Base-by-base conservation (phyloP, 2,888 invertebrate genomes). In the Amorpha juglandis region DNA sequence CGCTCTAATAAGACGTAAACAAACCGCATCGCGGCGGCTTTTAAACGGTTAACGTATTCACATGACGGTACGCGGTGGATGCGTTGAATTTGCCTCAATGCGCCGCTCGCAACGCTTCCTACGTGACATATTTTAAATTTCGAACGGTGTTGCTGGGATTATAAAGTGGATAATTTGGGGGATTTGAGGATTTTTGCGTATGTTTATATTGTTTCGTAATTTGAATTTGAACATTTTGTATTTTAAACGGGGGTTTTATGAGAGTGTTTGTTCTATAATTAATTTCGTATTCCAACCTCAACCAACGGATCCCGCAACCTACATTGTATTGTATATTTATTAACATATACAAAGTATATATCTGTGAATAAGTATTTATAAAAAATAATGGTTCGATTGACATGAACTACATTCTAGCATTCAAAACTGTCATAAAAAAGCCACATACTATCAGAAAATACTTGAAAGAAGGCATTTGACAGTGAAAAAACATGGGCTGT, bases 91-190 rank as follows among this genome's bases (percentile, higher is more conserved):
- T 75, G 73, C 74, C 71, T 77, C 71, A 73, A 74, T 71, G 73
- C 73, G 75, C 72, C 71, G 70, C 71, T 70, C 71, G 68, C 70
- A 72, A 58, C 64, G 64, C 58, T 71, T 71, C 72, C 68, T 69
- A 78, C 77, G 77, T 78, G 77, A 75, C 74, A 74, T 73, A 72
- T 77, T 77, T 77, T 77, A 77, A 75, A 76, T 73, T 77, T 74
- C 71, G 68, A 72, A 74, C 69, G 70, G 67, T 70, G 70, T 68
- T 67, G 67, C 70, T 70, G 67, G 66, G 58, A 58, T 58, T 58
- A 58, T 58, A 58, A 58, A 58, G 58, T 19, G 58, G 58, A 58
- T 58, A 58, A 58, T 58, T 58, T 58, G 55, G 38, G 16, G 42
- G 38, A 58, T 58, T 58, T 58, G 53, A 33, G 53, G 35, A 35